Evolutionary conservation across 2,113 vertebrate genomes (phyloP).

Genomic region (Oryzias curvinotus): DNA sequence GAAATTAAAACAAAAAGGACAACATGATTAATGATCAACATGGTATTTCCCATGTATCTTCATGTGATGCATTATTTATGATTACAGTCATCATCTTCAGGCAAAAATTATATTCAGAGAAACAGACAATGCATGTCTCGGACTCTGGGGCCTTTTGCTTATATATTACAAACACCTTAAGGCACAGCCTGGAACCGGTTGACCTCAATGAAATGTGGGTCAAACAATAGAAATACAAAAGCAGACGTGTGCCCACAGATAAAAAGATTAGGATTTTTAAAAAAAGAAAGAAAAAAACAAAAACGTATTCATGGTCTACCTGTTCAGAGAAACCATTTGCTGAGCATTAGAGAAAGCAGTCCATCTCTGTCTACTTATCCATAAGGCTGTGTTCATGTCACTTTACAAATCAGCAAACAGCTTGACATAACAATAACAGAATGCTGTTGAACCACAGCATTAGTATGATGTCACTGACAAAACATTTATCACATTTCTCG

Average conservation of each 20-base stretch:
- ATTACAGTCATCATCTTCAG: neutral
- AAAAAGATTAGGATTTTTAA: neutral
- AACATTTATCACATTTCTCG: conserved; percentile 57
- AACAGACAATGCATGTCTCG: neutral
- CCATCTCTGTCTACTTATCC: neutral
- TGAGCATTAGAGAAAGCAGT: too few species aligned
- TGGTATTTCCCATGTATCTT: neutral
- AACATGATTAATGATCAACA: conserved; percentile 1
- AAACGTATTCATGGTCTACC: neutral
- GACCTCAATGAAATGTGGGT: conserved; percentile 20
- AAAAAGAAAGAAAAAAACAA: neutral
- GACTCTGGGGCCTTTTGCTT: neutral
- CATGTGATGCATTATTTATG: neutral
- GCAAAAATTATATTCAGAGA: neutral
- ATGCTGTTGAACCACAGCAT: conserved; percentile 12
- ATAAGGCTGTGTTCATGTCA: neutral
- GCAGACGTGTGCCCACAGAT: neutral
- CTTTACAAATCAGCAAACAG: conserved; percentile 4
- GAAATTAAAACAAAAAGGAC: neutral
- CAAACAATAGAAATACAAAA: neutral
- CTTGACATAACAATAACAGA: neutral
- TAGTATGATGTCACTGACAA: conserved; percentile 40
- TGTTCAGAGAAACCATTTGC: neutral
- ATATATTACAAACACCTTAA: neutral
- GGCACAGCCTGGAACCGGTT: conserved; percentile 13